A percentile compares a stretch with the other conserved stretches of the same genome.
These are phyloP conservation scores for Eilema griseolum DNA, from an alignment of 2,888 invertebrate genomes.

Conservation along the genomic window DNA sequence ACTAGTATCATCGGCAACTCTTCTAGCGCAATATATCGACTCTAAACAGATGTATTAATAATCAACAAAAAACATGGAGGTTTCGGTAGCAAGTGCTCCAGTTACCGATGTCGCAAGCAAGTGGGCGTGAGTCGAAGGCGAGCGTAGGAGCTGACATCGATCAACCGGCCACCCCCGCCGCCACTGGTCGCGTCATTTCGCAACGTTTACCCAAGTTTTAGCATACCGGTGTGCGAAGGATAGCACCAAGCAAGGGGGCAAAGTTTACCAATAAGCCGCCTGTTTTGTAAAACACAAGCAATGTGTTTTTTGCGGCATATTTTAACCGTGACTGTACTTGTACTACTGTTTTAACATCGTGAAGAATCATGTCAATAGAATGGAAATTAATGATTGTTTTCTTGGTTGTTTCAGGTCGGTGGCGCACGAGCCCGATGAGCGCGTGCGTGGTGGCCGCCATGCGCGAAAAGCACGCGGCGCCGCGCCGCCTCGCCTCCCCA, in stretches of 20 bases:
- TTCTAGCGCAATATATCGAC: conserved; percentile 58
- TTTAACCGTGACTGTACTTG: neutral
- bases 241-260: conserved; percentile 54
- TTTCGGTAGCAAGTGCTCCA: conserved; percentile 78
- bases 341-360: too few species aligned
- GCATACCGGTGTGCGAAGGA: conserved; percentile 65
- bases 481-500: conserved; percentile 92
- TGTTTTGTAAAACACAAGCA: conserved; percentile 28
- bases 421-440: conserved; percentile 90
- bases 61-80: conserved; percentile 69
- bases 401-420: conserved; percentile 80
- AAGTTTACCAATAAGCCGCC: conserved; percentile 57
- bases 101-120: conserved; percentile 77
- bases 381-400: conserved; percentile 29
- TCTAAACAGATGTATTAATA: conserved; percentile 67
- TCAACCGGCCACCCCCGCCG: conserved; percentile 71
- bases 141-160: conserved; percentile 78
- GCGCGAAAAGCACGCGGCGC: conserved; percentile 97
- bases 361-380: neutral
- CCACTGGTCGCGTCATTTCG: conserved; percentile 59
- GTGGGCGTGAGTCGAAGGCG: conserved; percentile 76
- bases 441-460: conserved; percentile 90
- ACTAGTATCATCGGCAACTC: conserved; percentile 47
- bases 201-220: conserved; percentile 65
- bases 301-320: neutral